A percentile compares a stretch with the other conserved stretches of the same genome.
These are phyloP conservation scores for Girardia tigrina DNA, from an alignment of 2,888 invertebrate genomes.

Conservation along the genomic window DNA sequence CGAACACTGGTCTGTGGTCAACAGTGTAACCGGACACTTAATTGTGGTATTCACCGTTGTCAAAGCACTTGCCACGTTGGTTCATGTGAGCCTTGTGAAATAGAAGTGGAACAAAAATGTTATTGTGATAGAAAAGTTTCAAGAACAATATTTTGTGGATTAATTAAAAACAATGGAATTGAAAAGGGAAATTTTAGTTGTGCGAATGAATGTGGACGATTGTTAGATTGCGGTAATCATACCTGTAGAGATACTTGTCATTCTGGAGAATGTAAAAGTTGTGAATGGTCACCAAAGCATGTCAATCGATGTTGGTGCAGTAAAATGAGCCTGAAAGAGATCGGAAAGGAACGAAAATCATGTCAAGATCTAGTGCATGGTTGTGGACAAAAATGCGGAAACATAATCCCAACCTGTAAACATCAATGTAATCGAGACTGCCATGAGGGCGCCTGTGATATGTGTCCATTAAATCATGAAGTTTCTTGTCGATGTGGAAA, in stretches of 20 bases:
- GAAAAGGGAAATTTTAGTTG: constrained; percentile 39
- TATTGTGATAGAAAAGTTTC: constrained; percentile 43
- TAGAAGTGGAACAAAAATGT: constrained; percentile 41
- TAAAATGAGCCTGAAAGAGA: constrained; percentile 48
- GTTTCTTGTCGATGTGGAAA: constrained; percentile 54
- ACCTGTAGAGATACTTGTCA: constrained; percentile 61
- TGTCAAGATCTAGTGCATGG: not conserved
- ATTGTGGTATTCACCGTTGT: constrained; percentile 68
- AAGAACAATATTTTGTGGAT: constrained; percentile 58
- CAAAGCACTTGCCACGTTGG: constrained; percentile 64
- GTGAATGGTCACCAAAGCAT: constrained; percentile 56
- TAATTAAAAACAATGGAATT: constrained; percentile 43
- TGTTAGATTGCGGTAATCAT: constrained; percentile 55
- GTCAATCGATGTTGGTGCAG: constrained; percentile 66
- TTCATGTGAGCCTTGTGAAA: constrained; percentile 60
- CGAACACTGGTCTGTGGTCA: constrained; percentile 56
- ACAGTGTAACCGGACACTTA: constrained; percentile 61
- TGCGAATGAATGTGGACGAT: constrained; percentile 40
- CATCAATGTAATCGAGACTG: constrained; percentile 42
- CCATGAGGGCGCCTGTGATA: constrained; percentile 28
- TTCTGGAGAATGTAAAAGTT: constrained; percentile 58
- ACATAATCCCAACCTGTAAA: constrained; percentile 61
- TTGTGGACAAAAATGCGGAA: constrained; percentile 61
- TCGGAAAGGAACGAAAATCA: not conserved
- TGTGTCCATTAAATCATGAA: constrained; percentile 59